Conservation (phyloP, 2,797 vertebrate genomes). For the Huso huso region DNA sequence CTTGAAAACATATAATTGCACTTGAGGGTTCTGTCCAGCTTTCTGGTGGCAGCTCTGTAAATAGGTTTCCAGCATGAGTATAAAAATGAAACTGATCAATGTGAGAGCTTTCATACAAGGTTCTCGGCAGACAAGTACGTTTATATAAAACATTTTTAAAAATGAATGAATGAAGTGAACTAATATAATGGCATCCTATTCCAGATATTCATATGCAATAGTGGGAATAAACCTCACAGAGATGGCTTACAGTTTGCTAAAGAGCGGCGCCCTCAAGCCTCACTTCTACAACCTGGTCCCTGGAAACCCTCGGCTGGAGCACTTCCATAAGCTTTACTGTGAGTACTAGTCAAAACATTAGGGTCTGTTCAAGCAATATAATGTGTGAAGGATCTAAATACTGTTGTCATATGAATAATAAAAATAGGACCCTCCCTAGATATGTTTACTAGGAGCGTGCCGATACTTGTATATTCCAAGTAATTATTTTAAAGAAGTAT, state of each 20-base stretch:
- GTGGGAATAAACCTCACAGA: slow-evolving; percentile 97
- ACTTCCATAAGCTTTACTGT: slow-evolving; percentile 96
- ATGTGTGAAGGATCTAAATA: too few relatives aligned
- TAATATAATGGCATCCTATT: slow-evolving; percentile 16
- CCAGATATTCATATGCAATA: slow-evolving; percentile 94
- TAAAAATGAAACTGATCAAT: neutral
- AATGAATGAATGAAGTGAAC: too few relatives aligned
- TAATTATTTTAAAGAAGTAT: too few relatives aligned
- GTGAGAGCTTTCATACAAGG: neutral
- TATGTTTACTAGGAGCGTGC: too few relatives aligned
- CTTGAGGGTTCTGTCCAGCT: too few relatives aligned
- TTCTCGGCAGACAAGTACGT: neutral
- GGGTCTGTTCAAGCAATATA: too few relatives aligned
- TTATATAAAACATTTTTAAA: neutral
- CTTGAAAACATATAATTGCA: too few relatives aligned
- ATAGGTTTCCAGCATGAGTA: too few relatives aligned
- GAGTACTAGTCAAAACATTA: slow-evolving; percentile 43
- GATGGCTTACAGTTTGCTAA: slow-evolving; percentile 93
- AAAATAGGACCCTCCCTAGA: too few relatives aligned
- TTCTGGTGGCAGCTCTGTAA: neutral
- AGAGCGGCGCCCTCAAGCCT: slow-evolving; percentile 75
- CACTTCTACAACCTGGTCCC: slow-evolving; percentile 83
- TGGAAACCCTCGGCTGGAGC: slow-evolving; percentile 65
- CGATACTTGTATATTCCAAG: too few relatives aligned
- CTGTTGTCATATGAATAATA: too few relatives aligned